Conservation (phyloP, 2,797 vertebrate species). For the Remorina albescens region DNA sequence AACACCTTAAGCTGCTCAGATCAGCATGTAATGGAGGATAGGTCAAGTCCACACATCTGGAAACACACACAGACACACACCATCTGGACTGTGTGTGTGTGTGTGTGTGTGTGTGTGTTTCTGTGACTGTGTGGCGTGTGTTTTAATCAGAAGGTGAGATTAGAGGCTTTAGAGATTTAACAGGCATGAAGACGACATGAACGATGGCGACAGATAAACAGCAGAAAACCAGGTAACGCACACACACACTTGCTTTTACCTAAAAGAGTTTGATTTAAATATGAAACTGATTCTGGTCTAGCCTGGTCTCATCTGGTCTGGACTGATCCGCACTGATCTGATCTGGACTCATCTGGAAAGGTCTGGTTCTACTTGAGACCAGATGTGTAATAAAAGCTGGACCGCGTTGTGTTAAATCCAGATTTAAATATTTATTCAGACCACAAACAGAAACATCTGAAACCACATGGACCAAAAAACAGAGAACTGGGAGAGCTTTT, state of each 20-base stretch:
- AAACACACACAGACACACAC: slow-evolving; percentile 25
- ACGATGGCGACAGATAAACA: slow-evolving; percentile 31
- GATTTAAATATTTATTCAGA: too few relatives aligned
- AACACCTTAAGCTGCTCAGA: slow-evolving; percentile 52
- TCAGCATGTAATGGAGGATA: slow-evolving; percentile 60
- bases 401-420: too few relatives aligned
- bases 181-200: slow-evolving; percentile 86
- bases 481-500: too few relatives aligned
- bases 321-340: too few relatives aligned
- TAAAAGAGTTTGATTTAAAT: too few relatives aligned
- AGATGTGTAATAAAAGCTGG: too few relatives aligned
- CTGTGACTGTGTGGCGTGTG: slow-evolving; percentile 82
- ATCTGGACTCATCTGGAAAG: too few relatives aligned
- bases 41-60: slow-evolving; percentile 61
- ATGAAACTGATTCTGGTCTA: neutral
- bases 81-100: slow-evolving; percentile 75
- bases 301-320: too few relatives aligned
- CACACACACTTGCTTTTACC: neutral
- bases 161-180: slow-evolving; percentile 87
- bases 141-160: slow-evolving; percentile 89
- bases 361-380: too few relatives aligned
- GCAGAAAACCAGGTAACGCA: neutral
- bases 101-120: slow-evolving; percentile 78
- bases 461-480: too few relatives aligned
- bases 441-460: too few relatives aligned